phyloP scores from a whole-genome alignment of 2,797 vertebrate genomes.

The Hydrocynus forskahlii region DNA sequence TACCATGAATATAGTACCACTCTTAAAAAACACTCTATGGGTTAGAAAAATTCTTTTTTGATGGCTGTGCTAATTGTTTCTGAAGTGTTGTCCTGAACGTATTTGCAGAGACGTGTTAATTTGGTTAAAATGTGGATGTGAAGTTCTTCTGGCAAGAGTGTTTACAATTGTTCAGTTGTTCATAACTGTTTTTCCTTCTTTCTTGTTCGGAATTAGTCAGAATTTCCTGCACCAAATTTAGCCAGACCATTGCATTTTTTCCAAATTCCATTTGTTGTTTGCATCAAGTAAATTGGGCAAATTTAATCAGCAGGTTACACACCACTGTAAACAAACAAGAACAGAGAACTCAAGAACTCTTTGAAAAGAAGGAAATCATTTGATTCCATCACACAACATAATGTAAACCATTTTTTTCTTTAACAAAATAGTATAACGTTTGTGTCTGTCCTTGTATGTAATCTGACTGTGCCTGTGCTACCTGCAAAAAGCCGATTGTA shows the following conservation, averaged over 20 bases:
- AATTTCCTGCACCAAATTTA: too few relatives aligned
- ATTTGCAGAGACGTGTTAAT: not conserved
- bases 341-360: too few relatives aligned
- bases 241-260: too few relatives aligned
- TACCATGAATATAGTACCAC: not conserved
- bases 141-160: not conserved
- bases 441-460: too few relatives aligned
- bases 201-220: not conserved
- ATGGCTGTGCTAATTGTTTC: not conserved
- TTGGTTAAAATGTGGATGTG: not conserved
- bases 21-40: conserved; percentile 17
- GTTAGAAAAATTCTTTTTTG: not conserved
- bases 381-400: too few relatives aligned
- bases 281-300: not conserved
- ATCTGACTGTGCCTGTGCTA: too few relatives aligned
- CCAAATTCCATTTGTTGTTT: not conserved
- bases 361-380: too few relatives aligned
- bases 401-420: too few relatives aligned
- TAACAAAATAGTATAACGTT: too few relatives aligned
- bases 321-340: not conserved
- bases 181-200: not conserved
- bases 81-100: not conserved
- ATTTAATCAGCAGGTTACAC: not conserved
- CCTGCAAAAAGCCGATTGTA: too few relatives aligned
- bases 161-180: not conserved